These are phyloP conservation scores for Microctenopoma stevenorrisi DNA, from an alignment of 2,797 vertebrate genomes.

Conservation along the genomic window DNA sequence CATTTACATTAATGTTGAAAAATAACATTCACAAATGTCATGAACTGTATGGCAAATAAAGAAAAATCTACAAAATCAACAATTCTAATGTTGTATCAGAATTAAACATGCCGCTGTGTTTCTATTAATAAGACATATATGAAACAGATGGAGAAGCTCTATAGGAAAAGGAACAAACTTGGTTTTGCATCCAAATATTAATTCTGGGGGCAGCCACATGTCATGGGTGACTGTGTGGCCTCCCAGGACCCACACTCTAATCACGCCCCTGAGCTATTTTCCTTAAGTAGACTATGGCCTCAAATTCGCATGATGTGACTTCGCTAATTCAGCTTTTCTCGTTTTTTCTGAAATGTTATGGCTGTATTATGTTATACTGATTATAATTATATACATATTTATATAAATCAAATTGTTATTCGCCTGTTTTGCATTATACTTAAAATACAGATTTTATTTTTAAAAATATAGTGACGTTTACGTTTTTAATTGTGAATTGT, in stretches of 20 bases:
- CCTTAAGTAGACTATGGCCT: conserved; percentile 42
- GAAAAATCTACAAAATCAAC: conserved; percentile 13
- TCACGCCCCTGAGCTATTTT: conserved; percentile 68
- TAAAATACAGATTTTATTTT: conserved; percentile 15
- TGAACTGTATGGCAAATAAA: not conserved
- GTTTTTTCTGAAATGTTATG: not conserved
- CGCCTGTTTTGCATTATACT: not conserved
- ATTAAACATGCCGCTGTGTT: conserved; percentile 3
- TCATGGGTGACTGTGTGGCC: conserved; percentile 60
- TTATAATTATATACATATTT: too few species aligned
- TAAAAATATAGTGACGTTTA: too few species aligned
- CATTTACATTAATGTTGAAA: conserved; percentile 26
- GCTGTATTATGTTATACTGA: not conserved
- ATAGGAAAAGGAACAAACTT: conserved; percentile 31
- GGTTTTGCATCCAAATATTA: conserved; percentile 61
- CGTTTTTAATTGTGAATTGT: too few species aligned
- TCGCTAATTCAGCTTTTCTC: not conserved
- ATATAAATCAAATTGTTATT: too few species aligned
- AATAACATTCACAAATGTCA: conserved; percentile 25
- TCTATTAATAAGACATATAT: conserved; percentile 19
- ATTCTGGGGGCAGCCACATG: conserved; percentile 62
- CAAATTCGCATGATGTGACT: conserved; percentile 25
- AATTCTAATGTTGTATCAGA: not conserved
- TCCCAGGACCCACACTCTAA: conserved; percentile 52
- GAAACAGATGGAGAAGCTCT: conserved; percentile 15